Conservation (phyloP, 1,140 invertebrate genomes). For the Amyelois transitella region DNA sequence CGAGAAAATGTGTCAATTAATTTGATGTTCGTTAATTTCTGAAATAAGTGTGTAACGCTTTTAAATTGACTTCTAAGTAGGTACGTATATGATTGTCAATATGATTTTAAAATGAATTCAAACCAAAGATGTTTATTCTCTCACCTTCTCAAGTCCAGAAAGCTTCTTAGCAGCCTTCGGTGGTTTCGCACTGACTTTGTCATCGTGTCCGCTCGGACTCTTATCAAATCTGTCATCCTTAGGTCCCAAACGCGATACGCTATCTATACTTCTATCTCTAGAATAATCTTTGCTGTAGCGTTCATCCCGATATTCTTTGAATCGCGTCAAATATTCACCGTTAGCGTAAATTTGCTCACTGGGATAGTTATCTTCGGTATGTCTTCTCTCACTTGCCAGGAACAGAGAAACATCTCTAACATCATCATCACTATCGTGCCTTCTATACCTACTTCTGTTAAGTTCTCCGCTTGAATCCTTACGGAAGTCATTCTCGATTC, state of each 20-base stretch:
- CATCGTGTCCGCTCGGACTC: conserved; percentile 58
- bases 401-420: conserved; percentile 78
- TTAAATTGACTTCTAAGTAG: background rate
- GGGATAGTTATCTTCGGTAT: conserved; percentile 77
- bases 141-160: conserved; percentile 80
- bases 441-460: conserved; percentile 53
- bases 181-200: conserved; percentile 75
- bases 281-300: conserved; percentile 73
- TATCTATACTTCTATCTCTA: conserved; percentile 77
- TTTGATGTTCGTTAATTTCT: background rate
- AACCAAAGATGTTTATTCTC: too few species aligned
- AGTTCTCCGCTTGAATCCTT: conserved; percentile 80
- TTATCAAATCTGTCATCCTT: conserved; percentile 76
- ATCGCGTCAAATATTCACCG: conserved; percentile 49
- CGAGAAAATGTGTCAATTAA: background rate
- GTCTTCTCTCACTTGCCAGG: conserved; percentile 79
- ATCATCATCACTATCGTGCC: conserved; percentile 78
- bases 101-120: background rate
- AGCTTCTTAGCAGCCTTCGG: conserved; percentile 77
- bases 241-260: conserved; percentile 77
- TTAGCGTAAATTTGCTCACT: conserved; percentile 65
- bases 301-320: conserved; percentile 53
- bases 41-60: background rate
- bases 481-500: conserved; percentile 85
- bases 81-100: too few species aligned